Evolutionary conservation across 2,797 vertebrate species (phyloP).

Genomic region (Acanthiza pusilla): DNA sequence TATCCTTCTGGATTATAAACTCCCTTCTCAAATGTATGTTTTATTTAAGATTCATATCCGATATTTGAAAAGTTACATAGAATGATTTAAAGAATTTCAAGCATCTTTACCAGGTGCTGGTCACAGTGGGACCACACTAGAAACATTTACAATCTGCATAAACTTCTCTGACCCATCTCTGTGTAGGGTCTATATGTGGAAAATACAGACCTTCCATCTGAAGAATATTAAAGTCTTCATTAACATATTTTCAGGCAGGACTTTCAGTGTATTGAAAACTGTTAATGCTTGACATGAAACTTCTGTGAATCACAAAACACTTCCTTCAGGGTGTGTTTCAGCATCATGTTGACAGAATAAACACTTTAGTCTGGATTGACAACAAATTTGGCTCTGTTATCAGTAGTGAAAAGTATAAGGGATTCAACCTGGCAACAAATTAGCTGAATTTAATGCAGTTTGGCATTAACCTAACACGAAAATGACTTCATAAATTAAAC

Average conservation of each 20-base stretch:
- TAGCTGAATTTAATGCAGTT: neutral
- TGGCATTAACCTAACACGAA: slow-evolving; percentile 25
- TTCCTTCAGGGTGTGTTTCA: slow-evolving; percentile 38
- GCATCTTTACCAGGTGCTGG: neutral
- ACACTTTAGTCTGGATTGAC: neutral
- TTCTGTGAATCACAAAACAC: neutral
- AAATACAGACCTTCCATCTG: neutral
- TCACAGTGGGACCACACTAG: neutral
- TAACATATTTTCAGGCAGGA: neutral
- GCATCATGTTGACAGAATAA: neutral
- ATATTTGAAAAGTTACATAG: neutral
- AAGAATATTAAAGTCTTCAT: neutral
- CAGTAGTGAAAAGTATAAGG: neutral
- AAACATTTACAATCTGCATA: neutral
- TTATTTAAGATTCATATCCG: neutral
- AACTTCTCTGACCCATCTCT: neutral
- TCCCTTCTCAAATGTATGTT: neutral
- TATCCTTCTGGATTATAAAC: neutral
- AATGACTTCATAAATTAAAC: slow-evolving; percentile 57
- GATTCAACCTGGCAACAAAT: slow-evolving; percentile 11
- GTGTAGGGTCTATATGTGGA: neutral
- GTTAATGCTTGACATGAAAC: neutral
- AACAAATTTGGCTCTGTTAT: neutral
- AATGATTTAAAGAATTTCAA: neutral
- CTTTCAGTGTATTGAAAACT: slow-evolving; percentile 10